A percentile compares a stretch with the other conserved stretches of the same genome.
Conservation (phyloP, 2,888 invertebrate genomes). For the Notodonta ziczac region DNA sequence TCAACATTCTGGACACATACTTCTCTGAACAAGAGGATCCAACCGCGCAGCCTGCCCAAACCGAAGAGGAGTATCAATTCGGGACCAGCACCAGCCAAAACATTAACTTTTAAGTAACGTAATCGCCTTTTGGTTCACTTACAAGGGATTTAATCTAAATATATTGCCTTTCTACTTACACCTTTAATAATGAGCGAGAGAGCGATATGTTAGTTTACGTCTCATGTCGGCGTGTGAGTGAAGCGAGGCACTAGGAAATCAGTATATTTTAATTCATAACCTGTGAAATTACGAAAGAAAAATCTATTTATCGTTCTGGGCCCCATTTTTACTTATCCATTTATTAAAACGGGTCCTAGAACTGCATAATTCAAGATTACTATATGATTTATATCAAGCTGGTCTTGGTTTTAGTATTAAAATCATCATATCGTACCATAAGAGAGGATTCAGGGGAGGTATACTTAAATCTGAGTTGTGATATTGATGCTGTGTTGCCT, state of each 20-base stretch:
- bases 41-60: slow-evolving; percentile 55
- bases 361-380: neutral
- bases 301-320: no score
- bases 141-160: neutral
- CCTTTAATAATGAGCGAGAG: no score
- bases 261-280: no score
- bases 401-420: slow-evolving; percentile 16
- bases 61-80: slow-evolving; percentile 64
- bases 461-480: no score
- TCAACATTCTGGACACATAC: slow-evolving; percentile 90
- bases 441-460: no score
- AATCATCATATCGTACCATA: no score
- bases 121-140: neutral
- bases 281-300: no score
- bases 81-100: slow-evolving; percentile 47
- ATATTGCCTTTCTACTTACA: neutral
- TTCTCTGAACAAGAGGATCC: slow-evolving; percentile 86
- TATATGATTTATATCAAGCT: slow-evolving; percentile 14
- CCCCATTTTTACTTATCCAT: no score
- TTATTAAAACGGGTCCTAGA: no score
- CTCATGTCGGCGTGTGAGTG: no score
- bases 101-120: slow-evolving; percentile 57
- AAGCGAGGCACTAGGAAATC: no score
- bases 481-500: no score
- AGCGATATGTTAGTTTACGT: neutral